Percentiles rank a stretch among this genome's conserved stretches.
phyloP scores from a whole-genome alignment of 2,888 invertebrate species.

The Dynastes tityus region DNA sequence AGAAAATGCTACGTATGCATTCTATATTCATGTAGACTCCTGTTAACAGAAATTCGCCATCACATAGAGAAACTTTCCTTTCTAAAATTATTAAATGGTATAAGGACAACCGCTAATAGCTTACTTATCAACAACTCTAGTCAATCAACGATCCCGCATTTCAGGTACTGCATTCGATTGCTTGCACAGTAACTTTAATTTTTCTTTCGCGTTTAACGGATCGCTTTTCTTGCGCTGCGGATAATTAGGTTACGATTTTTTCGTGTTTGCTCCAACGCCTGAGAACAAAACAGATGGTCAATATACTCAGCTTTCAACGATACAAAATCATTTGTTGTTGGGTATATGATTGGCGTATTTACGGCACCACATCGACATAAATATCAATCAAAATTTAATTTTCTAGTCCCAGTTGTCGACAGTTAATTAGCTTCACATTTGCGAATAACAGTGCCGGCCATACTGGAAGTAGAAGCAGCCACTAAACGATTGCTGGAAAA shows the following conservation, averaged over 20 bases:
- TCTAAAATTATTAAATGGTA: slow-evolving; percentile 5
- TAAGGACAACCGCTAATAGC: slow-evolving; percentile 25
- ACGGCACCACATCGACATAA: slow-evolving; percentile 30
- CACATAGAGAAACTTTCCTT: slow-evolving; percentile 16
- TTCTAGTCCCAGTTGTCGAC: slow-evolving; percentile 38
- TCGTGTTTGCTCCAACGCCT: slow-evolving; percentile 37
- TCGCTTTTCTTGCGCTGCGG: slow-evolving; percentile 30
- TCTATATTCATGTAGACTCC: not conserved
- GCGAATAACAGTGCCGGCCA: slow-evolving; percentile 33
- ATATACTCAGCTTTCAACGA: slow-evolving; percentile 16
- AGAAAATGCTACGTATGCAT: not conserved
- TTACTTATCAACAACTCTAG: slow-evolving; percentile 18
- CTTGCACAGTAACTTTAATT: slow-evolving; percentile 33
- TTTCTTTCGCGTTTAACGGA: slow-evolving; percentile 37
- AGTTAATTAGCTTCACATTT: slow-evolving; percentile 39
- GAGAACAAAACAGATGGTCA: slow-evolving; percentile 46
- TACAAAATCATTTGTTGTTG: slow-evolving; percentile 38
- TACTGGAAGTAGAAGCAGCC: slow-evolving; percentile 18
- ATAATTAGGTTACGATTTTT: slow-evolving; percentile 46
- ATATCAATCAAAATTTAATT: slow-evolving; percentile 46
- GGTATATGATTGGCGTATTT: slow-evolving; percentile 33
- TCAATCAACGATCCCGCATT: slow-evolving; percentile 13
- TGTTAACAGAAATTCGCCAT: not conserved
- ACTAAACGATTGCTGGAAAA: slow-evolving; percentile 31
- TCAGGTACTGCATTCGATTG: slow-evolving; percentile 27